Conservation (phyloP, 2,888 invertebrate genomes). For the Cantharis lateralis region DNA sequence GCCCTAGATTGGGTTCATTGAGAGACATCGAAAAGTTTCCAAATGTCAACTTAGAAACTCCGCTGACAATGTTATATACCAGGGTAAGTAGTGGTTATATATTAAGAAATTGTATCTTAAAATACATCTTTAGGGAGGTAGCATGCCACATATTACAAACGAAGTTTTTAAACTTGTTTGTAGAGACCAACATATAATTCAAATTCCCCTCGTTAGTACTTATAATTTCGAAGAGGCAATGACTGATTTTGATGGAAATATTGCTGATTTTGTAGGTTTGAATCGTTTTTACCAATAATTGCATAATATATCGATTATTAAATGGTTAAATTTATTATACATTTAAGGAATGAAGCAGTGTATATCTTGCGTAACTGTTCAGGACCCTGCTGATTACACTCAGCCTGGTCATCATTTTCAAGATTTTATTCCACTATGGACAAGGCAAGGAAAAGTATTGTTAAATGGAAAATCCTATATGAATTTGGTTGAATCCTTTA, state of each 20-base stretch:
- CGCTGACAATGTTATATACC: constrained; percentile 75
- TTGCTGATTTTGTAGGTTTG: constrained; percentile 68
- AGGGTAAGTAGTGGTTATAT: constrained; percentile 60
- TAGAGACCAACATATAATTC: constrained; percentile 65
- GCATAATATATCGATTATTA: neutral
- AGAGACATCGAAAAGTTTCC: constrained; percentile 62
- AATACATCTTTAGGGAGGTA: constrained; percentile 67
- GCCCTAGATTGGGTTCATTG: constrained; percentile 70
- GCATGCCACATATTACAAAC: constrained; percentile 79
- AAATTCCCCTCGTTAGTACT: constrained; percentile 74
- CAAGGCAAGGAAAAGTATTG: constrained; percentile 73
- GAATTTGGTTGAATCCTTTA: constrained; percentile 74
- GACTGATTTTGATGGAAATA: constrained; percentile 65
- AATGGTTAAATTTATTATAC: neutral
- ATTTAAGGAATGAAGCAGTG: constrained; percentile 59
- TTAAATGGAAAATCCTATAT: constrained; percentile 72
- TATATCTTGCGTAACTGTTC: constrained; percentile 62
- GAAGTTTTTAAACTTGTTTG: constrained; percentile 74
- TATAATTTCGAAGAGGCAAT: constrained; percentile 67
- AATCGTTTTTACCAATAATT: neutral
- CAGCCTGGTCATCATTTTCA: constrained; percentile 75
- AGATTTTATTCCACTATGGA: constrained; percentile 76
- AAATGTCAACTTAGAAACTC: constrained; percentile 69
- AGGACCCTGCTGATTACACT: constrained; percentile 71
- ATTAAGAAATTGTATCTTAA: neutral